These are phyloP conservation scores for Dione vanillae DNA, from an alignment of 2,888 invertebrate species.

Conservation along the genomic window DNA sequence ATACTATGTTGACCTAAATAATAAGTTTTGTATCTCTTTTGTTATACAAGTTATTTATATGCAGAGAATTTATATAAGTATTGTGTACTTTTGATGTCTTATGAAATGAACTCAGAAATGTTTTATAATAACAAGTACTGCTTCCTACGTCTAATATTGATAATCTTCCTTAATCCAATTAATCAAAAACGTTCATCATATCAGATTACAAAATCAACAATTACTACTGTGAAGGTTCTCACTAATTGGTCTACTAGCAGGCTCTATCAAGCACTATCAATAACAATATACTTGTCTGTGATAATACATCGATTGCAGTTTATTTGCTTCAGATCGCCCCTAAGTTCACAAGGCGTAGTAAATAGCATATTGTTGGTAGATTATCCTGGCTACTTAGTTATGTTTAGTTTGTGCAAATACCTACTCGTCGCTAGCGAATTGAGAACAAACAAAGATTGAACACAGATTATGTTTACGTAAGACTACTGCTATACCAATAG, in stretches of 20 bases:
- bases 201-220: neutral
- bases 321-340: slow-evolving; percentile 4
- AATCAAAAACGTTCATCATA: neutral
- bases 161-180: neutral
- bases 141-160: neutral
- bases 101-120: neutral
- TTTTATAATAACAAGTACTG: neutral
- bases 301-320: slow-evolving; percentile 12
- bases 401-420: neutral
- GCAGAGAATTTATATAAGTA: neutral
- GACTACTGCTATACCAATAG: neutral
- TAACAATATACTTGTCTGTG: slow-evolving; percentile 7
- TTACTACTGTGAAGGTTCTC: neutral
- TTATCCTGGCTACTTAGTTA: slow-evolving; percentile 3
- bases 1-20: slow-evolving; percentile 16
- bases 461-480: neutral
- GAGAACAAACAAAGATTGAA: slow-evolving; percentile 8
- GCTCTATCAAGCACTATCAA: neutral
- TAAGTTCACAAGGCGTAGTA: neutral
- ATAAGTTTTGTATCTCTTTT: neutral
- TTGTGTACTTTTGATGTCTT: neutral
- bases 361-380: slow-evolving; percentile 1
- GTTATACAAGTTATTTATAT: neutral
- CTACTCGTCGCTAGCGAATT: neutral
- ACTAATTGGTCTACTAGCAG: neutral